Percentiles rank a stretch among this genome's conserved stretches.
phyloP scores from a whole-genome alignment of 2,113 vertebrate species.

The Serinus canaria region DNA sequence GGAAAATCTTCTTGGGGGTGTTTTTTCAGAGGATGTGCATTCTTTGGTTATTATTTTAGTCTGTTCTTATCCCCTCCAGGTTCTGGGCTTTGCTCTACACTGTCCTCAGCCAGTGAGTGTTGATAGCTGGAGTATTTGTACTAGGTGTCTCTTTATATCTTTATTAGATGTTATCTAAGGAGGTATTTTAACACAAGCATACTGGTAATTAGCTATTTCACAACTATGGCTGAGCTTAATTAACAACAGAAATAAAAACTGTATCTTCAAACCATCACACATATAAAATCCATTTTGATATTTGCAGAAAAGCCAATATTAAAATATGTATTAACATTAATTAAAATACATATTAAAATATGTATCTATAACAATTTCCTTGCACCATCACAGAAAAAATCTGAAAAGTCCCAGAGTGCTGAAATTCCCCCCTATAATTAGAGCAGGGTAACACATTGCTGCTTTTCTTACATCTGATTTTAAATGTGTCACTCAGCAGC shows the following conservation, averaged over 20 bases:
- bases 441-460: not conserved
- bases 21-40: not conserved
- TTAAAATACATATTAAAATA: not conserved
- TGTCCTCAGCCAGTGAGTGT: not conserved
- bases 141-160: not conserved
- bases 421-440: not conserved
- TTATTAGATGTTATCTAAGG: not conserved
- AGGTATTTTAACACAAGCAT: not conserved
- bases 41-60: not conserved
- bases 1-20: not conserved
- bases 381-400: not conserved
- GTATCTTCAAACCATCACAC: not conserved
- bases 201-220: not conserved
- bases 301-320: not conserved
- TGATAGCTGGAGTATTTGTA: not conserved
- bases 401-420: not conserved
- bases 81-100: not conserved
- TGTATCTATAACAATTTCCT: not conserved
- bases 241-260: not conserved
- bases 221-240: not conserved
- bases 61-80: not conserved
- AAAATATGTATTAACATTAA: not conserved
- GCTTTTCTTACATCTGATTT: not conserved
- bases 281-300: not conserved
- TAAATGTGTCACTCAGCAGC: accelerated